Base-by-base conservation (phyloP, 2,113 vertebrate species). In the Trichomycterus rosablanca region DNA sequence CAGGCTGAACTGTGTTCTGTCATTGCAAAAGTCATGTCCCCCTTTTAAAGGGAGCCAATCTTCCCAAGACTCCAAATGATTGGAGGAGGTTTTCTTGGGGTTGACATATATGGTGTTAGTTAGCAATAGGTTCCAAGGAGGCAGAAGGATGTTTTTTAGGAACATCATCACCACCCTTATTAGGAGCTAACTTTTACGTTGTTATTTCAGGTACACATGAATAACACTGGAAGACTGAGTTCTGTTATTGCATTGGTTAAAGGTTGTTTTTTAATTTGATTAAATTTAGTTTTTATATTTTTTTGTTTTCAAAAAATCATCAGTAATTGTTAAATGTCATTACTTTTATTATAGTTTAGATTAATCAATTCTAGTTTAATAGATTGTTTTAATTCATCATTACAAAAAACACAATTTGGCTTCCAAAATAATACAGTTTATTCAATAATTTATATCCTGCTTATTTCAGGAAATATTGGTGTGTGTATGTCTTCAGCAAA, bases 41-140 rank as follows among this genome's bases (percentile, higher is more conserved):
- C 37, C 15, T 40, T n/a, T 40, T n/a, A 40, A 40, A n/a, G 37
- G n/a, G n/a, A 40, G 37, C 11, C 37, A 40, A 5, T 40, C 37
- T 5, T 40, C 37, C 37, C 37, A 40, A n/a, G 11, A 40, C 37
- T 14, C 7, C 7, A 28, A 52, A 16, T 52, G 16, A 67, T 72
- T 66, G 35, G 67, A 70, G 66, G 58, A 59, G 45, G 64, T 69
- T 66, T 73, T 48, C 44, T 12, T 40, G 37, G 10, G 20, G 20
- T 12, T 46, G 46, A 40, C 37, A 40, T 40, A 40, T 40, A 40
- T 40, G 37, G 37, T 40, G 12, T 40, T 12, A 14, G n/a, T n/a
- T n/a, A 40, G 15, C 12, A 4, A 4, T n/a, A 40, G 37, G n/a
- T 40, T 40, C 37, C 37, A 40, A n/a, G 37, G 14, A 40, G 37